phyloP scores from a whole-genome alignment of 2,113 vertebrate species.

The Octodon degus region DNA sequence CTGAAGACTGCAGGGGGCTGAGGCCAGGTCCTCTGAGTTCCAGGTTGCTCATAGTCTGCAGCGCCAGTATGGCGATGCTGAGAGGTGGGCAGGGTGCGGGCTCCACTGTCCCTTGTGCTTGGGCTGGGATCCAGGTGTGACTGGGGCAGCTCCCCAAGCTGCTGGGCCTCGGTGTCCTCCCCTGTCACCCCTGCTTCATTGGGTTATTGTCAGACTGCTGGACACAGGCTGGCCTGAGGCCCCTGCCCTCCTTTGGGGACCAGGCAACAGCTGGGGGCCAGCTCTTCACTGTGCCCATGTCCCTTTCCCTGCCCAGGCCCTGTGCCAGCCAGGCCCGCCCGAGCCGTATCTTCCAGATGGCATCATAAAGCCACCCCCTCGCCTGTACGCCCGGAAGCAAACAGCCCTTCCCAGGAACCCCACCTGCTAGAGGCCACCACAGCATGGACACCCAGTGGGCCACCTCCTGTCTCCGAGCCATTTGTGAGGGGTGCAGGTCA shows the following conservation, averaged over 20 bases:
- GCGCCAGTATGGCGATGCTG: neutral
- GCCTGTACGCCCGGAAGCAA: constrained; percentile 65
- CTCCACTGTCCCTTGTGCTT: neutral
- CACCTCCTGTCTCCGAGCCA: neutral
- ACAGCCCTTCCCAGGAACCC: constrained; percentile 70
- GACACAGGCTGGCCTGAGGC: neutral
- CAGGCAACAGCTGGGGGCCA: constrained; percentile 73
- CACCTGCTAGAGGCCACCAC: neutral
- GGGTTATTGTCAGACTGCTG: neutral
- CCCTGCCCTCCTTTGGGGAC: neutral
- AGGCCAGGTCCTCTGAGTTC: neutral
- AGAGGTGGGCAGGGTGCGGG: neutral
- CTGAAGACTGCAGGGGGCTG: neutral
- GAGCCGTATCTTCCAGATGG: constrained; percentile 78
- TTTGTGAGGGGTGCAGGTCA: neutral
- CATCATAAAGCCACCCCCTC: constrained; percentile 68
- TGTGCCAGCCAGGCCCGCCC: constrained; percentile 62
- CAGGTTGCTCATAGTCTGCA: neutral
- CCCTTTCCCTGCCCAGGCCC: constrained; percentile 47
- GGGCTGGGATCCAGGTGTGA: neutral
- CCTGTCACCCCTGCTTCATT: neutral
- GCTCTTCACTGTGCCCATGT: neutral
- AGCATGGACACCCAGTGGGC: neutral
- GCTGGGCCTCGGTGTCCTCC: neutral
- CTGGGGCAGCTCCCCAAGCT: neutral